Evolutionary conservation across 2,888 invertebrate genomes (phyloP), one percentile per base, ranked within the genome.

Genomic region (Stenodera caucasica): DNA sequence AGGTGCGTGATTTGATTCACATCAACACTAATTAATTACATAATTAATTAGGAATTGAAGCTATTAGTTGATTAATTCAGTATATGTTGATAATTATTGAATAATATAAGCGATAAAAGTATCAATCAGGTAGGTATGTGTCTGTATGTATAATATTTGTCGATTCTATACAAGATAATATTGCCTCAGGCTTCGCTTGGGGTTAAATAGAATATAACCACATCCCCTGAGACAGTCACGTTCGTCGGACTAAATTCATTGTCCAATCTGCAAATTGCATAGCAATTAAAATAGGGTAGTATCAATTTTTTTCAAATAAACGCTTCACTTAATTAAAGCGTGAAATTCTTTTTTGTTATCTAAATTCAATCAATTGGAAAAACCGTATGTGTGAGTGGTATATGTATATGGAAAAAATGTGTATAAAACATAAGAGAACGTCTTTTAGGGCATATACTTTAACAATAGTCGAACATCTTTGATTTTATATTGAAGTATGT

Each of bases 241-340:
- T 76, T 75, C 69, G 69, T 68, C 63, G 65, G 65, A 65, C 59
- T 71, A 74, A 77, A 77, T 75, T 75, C 75, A 75, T 75, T 76
- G 75, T 73, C 72, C 76, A 75, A 77, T 77, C 73, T 75, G 75
- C 70, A 75, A 76, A 77, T 77, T 77, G 77, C 71, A 71, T 66
- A 64, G 72, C 73, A 77, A 76, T 78, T 78, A 76, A 77, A 76
- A 75, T 69, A 66, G 70, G 69, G 35, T 49, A 51, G 40, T 32
- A 55, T 52, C n/a, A 18, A 51, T 18, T 32, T 53, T 50, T 45
- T 50, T 45, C 53, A 53, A 32, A 53, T 53, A 18, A 32, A 33
- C 52, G 21, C 33, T 21, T 21, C 56, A 49, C 18, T 55, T 32
- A 50, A 61, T 58, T 58, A 58, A 61, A 61, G 51, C 23, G 32